Conservation (phyloP, 2,797 vertebrate genomes). For the Scarus forsteni region DNA sequence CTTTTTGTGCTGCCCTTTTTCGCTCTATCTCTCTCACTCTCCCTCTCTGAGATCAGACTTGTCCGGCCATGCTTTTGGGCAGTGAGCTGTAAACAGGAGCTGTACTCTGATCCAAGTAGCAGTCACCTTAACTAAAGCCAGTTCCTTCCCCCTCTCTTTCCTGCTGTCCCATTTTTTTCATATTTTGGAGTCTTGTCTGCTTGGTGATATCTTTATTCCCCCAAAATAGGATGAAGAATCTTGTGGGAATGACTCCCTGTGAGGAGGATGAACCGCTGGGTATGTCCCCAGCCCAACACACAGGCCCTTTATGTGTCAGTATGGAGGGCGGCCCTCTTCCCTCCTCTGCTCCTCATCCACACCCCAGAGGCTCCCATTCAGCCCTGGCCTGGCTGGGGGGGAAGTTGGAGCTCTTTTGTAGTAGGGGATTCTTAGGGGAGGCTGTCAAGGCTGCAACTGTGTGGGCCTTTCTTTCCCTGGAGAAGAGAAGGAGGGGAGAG, state of each 20-base stretch:
- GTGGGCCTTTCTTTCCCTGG: conserved; percentile 81
- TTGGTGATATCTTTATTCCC: conserved; percentile 38
- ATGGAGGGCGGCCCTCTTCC: conserved; percentile 78
- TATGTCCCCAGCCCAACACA: conserved; percentile 78
- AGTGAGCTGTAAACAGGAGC: conserved; percentile 72
- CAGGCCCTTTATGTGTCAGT: conserved; percentile 83
- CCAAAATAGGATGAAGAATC: conserved; percentile 41
- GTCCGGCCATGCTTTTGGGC: conserved; percentile 69
- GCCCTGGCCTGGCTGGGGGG: conserved; percentile 74
- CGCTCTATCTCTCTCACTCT: conserved; percentile 57
- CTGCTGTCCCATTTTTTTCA: conserved; percentile 3
- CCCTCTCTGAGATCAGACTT: conserved; percentile 57
- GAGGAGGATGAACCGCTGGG: conserved; percentile 54
- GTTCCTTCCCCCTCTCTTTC: conserved; percentile 7
- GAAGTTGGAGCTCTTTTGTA: conserved; percentile 83
- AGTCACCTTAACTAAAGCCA: conserved; percentile 67
- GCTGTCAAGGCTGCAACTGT: conserved; percentile 87
- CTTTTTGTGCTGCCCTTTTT: conserved; percentile 1
- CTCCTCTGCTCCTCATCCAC: conserved; percentile 80
- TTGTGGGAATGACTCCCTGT: conserved; percentile 64
- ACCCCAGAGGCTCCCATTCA: conserved; percentile 85
- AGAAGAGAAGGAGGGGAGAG: conserved; percentile 63
- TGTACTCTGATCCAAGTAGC: conserved; percentile 72
- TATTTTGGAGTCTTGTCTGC: background rate
- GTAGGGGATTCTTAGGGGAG: conserved; percentile 79